These are phyloP conservation scores for Hylia prasina DNA, from an alignment of 2,113 vertebrate genomes.

Conservation along the genomic window DNA sequence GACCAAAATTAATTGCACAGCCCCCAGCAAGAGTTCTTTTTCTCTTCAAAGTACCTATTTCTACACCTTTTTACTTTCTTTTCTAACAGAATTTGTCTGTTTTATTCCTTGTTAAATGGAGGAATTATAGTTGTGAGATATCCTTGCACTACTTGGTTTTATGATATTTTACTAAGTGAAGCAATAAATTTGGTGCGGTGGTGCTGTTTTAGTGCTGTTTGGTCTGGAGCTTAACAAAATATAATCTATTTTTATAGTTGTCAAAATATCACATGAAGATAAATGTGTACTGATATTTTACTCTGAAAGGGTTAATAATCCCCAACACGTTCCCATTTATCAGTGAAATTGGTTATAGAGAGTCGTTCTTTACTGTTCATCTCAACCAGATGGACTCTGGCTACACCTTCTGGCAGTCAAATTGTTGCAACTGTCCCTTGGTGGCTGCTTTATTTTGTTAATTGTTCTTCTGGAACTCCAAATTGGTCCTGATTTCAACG, in stretches of 20 bases:
- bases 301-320: neutral
- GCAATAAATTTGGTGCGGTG: neutral
- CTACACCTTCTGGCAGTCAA: conserved; percentile 1
- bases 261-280: neutral
- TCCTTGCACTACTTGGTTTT: neutral
- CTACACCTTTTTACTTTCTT: neutral
- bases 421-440: neutral
- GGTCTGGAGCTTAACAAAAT: neutral
- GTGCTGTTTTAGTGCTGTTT: neutral
- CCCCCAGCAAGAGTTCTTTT: neutral
- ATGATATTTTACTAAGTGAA: neutral
- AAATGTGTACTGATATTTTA: neutral
- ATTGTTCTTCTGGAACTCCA: neutral
- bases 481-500: neutral
- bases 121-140: neutral
- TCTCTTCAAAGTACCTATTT: neutral
- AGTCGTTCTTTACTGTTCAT: neutral
- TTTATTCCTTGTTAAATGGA: neutral
- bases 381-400: neutral
- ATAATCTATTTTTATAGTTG: neutral
- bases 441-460: neutral
- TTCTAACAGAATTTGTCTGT: neutral
- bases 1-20: conserved; percentile 2
- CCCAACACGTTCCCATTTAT: neutral
- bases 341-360: neutral